These are phyloP conservation scores for Drosophila arizonae DNA, from an alignment of 1,140 invertebrate genomes.

Conservation along the genomic window DNA sequence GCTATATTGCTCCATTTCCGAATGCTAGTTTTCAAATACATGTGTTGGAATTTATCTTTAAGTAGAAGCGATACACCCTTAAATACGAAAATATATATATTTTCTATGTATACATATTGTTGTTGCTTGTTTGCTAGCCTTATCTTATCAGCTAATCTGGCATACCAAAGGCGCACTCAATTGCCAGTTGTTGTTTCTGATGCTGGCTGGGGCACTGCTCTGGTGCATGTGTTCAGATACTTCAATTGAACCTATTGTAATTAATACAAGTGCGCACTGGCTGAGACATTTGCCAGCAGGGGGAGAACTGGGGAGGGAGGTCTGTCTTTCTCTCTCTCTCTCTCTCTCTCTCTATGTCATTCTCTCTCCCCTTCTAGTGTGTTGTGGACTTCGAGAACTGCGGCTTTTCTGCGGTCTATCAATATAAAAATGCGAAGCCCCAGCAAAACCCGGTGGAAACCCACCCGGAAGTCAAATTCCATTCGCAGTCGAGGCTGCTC, in stretches of 20 bases:
- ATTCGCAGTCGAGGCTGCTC: conserved; percentile 23
- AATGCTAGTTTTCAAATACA: no score
- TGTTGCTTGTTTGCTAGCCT: conserved; percentile 31
- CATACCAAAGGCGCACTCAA: conserved; percentile 51
- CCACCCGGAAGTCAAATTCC: conserved; percentile 62
- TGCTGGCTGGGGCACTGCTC: conserved; percentile 8
- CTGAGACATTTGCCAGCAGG: conserved; percentile 1
- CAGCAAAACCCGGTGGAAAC: conserved; percentile 56
- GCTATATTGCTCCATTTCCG: no score
- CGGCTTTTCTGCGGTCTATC: conserved; percentile 67
- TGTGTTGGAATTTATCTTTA: no score
- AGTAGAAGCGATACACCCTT: no score
- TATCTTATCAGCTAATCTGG: conserved; percentile 72
- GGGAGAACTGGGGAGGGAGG: no score
- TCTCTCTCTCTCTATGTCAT: conserved; percentile 9
- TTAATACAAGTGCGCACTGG: conserved; percentile 56
- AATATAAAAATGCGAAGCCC: conserved; percentile 65
- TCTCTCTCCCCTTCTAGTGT: no score
- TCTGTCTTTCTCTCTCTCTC: conserved; percentile 4
- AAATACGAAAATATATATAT: no score
- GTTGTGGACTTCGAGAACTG: conserved; percentile 42
- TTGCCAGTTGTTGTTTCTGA: conserved; percentile 30
- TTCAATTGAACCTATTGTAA: conserved; percentile 70
- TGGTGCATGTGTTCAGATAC: conserved; percentile 33
- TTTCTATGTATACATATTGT: not conserved